Conservation (phyloP, 2,797 vertebrate genomes). For the Orestias chungarensis region DNA sequence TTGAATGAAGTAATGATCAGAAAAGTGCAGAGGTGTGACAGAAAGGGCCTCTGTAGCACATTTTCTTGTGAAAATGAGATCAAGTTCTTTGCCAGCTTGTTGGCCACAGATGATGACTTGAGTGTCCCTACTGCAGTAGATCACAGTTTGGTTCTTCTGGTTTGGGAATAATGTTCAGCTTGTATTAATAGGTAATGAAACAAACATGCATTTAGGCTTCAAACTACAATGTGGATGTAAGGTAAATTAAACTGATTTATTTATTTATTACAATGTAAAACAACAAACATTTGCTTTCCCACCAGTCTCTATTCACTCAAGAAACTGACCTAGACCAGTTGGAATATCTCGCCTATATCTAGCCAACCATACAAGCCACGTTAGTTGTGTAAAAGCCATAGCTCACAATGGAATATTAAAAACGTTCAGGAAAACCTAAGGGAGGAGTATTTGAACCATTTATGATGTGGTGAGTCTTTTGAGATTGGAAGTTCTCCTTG, state of each 20-base stretch:
- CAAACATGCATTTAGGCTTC: neutral
- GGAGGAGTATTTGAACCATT: neutral
- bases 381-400: no score
- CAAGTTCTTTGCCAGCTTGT: no score
- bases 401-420: no score
- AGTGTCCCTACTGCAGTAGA: neutral
- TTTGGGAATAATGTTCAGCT: neutral
- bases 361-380: neutral
- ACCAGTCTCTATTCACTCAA: neutral
- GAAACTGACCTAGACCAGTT: neutral
- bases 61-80: no score
- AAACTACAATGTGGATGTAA: neutral
- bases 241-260: neutral
- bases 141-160: neutral
- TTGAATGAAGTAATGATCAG: no score
- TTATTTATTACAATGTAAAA: neutral
- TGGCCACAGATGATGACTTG: neutral
- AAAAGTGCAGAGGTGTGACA: no score
- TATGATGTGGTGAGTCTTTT: neutral
- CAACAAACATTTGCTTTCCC: neutral
- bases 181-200: neutral
- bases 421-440: no score
- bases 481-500: neutral
- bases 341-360: neutral
- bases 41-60: no score